These are phyloP conservation scores for Mormyrops boulengeri DNA, from an alignment of 2,797 vertebrate genomes.

Conservation along the genomic window DNA sequence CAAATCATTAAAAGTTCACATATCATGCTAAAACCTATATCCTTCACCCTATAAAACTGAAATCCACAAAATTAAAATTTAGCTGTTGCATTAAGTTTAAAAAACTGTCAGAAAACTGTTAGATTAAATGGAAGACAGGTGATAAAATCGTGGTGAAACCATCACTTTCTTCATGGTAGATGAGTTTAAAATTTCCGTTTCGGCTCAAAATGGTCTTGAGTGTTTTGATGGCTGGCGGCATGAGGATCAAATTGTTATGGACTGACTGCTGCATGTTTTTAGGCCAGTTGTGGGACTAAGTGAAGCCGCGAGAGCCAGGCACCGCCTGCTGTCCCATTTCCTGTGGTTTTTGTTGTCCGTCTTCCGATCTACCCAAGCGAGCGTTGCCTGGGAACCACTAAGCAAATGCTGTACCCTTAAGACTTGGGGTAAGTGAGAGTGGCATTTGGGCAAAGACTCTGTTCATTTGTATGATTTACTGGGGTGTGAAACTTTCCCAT, in stretches of 20 bases:
- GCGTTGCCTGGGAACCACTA: not conserved
- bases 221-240: not conserved
- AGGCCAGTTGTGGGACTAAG: not conserved
- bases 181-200: not conserved
- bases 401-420: not conserved
- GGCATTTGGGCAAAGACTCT: not conserved
- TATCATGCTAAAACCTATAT: not conserved
- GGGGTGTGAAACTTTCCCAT: not conserved
- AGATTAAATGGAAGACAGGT: not conserved
- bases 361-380: not conserved
- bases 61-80: not conserved
- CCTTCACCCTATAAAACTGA: not conserved
- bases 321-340: not conserved
- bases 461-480: not conserved
- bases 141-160: not conserved
- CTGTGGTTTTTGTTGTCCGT: not conserved
- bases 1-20: not conserved
- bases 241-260: not conserved
- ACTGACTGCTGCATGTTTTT: not conserved
- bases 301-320: not conserved
- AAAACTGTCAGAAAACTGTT: not conserved
- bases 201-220: not conserved
- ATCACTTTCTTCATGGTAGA: not conserved
- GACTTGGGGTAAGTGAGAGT: not conserved
- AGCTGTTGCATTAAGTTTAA: not conserved